Percentiles rank a stretch among this genome's conserved stretches.
phyloP scores from a whole-genome alignment of 2,113 vertebrate species.

The Odontophorus gujanensis region DNA sequence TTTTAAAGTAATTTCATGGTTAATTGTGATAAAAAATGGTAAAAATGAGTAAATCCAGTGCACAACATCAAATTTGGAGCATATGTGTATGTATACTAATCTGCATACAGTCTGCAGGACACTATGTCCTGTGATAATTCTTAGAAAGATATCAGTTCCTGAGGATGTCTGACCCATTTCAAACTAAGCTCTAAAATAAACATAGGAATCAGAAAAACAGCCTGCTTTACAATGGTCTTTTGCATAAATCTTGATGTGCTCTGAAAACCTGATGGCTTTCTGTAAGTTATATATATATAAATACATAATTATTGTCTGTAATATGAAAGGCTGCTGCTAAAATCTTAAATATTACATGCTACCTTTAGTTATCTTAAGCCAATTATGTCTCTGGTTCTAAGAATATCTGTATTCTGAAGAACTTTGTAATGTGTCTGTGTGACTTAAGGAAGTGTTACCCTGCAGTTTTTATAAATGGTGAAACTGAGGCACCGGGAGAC shows the following conservation, averaged over 20 bases:
- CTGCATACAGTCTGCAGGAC: not conserved
- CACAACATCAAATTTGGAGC: not conserved
- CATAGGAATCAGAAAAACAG: not conserved
- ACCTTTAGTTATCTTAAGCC: not conserved
- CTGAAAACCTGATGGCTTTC: not conserved
- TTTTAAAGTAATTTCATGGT: not conserved
- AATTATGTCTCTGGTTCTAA: not conserved
- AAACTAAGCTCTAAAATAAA: not conserved
- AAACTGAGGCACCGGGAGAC: not conserved
- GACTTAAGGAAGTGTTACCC: not conserved
- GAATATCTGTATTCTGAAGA: not conserved
- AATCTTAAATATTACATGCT: not conserved
- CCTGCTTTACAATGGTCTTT: not conserved
- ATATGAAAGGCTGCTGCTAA: not conserved
- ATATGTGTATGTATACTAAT: not conserved
- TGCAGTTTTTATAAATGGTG: not conserved
- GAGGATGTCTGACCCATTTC: not conserved
- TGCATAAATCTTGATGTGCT: not conserved
- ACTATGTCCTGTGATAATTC: not conserved
- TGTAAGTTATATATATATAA: not conserved
- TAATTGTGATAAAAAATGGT: not conserved
- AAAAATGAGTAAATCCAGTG: not conserved
- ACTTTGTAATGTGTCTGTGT: not conserved
- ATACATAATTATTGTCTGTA: not conserved
- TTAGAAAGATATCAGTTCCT: not conserved